Conservation (phyloP, 2,797 vertebrate species). For the Rousettus madagascariensis region DNA sequence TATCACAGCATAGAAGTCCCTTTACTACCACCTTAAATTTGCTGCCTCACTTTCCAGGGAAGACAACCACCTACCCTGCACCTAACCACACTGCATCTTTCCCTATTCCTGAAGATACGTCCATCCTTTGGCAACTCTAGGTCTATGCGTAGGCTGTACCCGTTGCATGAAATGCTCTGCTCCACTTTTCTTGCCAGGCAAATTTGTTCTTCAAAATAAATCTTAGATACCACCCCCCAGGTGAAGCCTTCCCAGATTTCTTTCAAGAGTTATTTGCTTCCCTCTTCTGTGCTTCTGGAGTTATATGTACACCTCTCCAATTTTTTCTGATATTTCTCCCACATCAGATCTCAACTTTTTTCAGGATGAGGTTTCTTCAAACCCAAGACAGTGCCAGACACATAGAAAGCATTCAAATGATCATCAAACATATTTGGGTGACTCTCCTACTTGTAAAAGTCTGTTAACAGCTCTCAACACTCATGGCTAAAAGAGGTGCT, state of each 20-base stretch:
- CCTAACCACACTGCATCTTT: neutral
- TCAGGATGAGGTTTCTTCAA: slow-evolving; percentile 29
- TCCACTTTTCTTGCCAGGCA: neutral
- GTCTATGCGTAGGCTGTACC: neutral
- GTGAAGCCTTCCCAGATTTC: neutral
- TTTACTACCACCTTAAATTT: neutral
- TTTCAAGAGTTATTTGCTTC: neutral
- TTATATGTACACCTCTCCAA: neutral
- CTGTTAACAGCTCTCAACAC: slow-evolving; percentile 61
- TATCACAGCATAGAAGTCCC: neutral
- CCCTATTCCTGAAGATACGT: neutral
- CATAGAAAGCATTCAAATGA: neutral
- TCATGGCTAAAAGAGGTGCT: slow-evolving; percentile 61
- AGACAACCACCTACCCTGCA: neutral
- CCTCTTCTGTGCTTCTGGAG: neutral
- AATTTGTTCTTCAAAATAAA: slow-evolving; percentile 27
- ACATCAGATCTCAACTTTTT: neutral
- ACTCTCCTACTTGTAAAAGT: slow-evolving; percentile 58
- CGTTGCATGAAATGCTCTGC: neutral
- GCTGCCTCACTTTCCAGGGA: neutral
- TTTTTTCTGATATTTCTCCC: neutral
- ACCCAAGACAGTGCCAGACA: neutral
- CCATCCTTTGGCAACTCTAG: neutral
- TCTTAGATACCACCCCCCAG: neutral
- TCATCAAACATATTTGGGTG: slow-evolving; percentile 15